Conservation (phyloP, 2,888 invertebrate genomes). For the Troglohyphantes excavatus region DNA sequence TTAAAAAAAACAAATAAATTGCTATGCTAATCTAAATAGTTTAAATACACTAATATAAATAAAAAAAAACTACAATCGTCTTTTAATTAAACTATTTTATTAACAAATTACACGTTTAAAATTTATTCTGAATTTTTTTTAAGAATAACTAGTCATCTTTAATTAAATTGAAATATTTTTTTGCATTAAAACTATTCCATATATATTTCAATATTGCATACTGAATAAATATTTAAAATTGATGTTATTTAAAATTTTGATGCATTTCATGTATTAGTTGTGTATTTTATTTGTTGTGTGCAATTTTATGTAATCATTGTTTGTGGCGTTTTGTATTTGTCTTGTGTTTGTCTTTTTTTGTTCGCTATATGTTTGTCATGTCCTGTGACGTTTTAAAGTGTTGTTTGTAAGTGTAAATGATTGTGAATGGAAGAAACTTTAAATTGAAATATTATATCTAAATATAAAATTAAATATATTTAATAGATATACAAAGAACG, state of each 20-base stretch:
- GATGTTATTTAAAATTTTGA: background rate
- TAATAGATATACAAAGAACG: too few relatives aligned
- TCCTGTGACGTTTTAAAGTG: conserved; percentile 6
- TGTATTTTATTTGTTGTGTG: conserved; percentile 11
- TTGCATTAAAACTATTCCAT: background rate
- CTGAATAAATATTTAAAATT: background rate
- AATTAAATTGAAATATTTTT: too few relatives aligned
- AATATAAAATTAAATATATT: too few relatives aligned
- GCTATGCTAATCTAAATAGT: too few relatives aligned
- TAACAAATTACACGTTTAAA: too few relatives aligned
- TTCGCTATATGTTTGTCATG: conserved; percentile 7
- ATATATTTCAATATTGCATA: background rate
- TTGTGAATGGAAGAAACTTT: background rate
- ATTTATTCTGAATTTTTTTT: too few relatives aligned
- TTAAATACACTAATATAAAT: too few relatives aligned
- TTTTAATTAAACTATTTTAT: too few relatives aligned
- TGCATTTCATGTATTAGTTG: background rate
- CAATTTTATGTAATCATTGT: conserved; percentile 21
- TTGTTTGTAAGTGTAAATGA: background rate
- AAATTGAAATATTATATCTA: background rate
- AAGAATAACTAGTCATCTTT: too few relatives aligned
- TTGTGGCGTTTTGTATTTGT: conserved; percentile 22
- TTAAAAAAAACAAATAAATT: too few relatives aligned
- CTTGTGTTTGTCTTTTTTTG: conserved; percentile 15
- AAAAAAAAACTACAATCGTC: too few relatives aligned